These are phyloP conservation scores for Eudyptes chrysolophus DNA, from an alignment of 2,113 vertebrate species.

Conservation along the genomic window DNA sequence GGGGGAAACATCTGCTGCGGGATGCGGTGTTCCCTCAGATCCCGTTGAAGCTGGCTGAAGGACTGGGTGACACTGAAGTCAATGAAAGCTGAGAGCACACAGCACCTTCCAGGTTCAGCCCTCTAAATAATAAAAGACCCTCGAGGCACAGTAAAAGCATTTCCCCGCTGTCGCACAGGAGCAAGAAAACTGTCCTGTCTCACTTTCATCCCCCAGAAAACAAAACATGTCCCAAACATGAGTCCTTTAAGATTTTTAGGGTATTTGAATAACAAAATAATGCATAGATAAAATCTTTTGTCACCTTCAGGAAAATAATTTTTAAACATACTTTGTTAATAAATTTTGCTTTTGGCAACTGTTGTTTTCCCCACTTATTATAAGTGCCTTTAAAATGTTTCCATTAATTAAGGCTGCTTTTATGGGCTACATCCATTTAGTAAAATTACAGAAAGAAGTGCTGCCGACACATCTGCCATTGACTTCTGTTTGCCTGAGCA, in stretches of 20 bases:
- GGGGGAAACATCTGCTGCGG: neutral
- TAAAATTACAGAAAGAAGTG: slow-evolving; percentile 39
- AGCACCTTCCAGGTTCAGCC: slow-evolving; percentile 44
- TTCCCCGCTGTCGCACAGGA: neutral
- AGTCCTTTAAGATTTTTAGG: neutral
- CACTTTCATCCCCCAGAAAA: neutral
- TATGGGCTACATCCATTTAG: slow-evolving; percentile 43
- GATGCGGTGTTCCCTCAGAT: neutral
- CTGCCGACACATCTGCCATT: slow-evolving; percentile 28
- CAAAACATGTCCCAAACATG: neutral
- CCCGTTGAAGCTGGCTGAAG: neutral
- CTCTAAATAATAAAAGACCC: slow-evolving; percentile 22
- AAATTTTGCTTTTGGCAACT: slow-evolving; percentile 60
- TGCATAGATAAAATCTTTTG: neutral
- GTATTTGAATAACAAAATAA: neutral
- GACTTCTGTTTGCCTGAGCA: slow-evolving; percentile 43
- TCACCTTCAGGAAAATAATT: slow-evolving; percentile 16
- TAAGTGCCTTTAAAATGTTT: slow-evolving; percentile 57
- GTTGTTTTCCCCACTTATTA: neutral
- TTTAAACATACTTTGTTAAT: slow-evolving; percentile 13
- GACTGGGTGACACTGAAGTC: neutral
- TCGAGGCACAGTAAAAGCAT: neutral
- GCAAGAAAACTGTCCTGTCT: neutral
- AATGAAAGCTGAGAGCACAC: slow-evolving; percentile 5
- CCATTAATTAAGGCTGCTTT: slow-evolving; percentile 41